phyloP scores from a whole-genome alignment of 2,113 vertebrate genomes.

The Otis tarda region DNA sequence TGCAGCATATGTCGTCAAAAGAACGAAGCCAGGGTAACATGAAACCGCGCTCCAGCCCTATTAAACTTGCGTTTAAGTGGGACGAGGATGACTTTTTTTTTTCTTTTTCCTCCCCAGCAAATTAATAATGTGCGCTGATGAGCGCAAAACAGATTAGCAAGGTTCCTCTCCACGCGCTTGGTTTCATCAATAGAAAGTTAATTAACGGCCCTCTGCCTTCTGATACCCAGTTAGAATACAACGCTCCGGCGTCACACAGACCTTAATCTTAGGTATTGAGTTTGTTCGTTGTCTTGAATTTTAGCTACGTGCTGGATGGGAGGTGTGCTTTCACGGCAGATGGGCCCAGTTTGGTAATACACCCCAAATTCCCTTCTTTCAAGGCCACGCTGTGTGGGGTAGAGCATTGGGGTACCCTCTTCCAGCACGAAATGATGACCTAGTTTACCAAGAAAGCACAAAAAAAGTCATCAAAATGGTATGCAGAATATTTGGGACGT shows the following conservation, averaged over 20 bases:
- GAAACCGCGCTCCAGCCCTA: background rate
- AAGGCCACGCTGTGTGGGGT: background rate
- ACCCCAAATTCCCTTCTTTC: background rate
- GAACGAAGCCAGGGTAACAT: background rate
- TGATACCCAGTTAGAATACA: background rate
- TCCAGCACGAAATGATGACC: background rate
- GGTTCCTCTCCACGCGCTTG: constrained; percentile 29
- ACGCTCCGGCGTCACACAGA: background rate
- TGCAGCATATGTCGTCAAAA: constrained; percentile 43
- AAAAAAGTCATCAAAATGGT: background rate
- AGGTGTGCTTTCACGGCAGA: background rate
- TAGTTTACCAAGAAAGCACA: background rate
- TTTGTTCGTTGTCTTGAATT: background rate
- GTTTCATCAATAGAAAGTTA: constrained; percentile 56
- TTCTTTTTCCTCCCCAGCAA: background rate
- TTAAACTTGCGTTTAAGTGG: background rate
- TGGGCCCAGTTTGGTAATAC: background rate
- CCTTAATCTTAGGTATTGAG: constrained; percentile 35
- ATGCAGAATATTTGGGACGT: background rate
- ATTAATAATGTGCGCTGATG: constrained; percentile 60
- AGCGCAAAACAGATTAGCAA: constrained; percentile 49
- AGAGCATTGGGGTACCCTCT: background rate
- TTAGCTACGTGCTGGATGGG: background rate
- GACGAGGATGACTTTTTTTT: background rate
- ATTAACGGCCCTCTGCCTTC: constrained; percentile 56